Evolutionary conservation across 2,888 invertebrate species (phyloP).

Genomic region (Amphipoea oculea): DNA sequence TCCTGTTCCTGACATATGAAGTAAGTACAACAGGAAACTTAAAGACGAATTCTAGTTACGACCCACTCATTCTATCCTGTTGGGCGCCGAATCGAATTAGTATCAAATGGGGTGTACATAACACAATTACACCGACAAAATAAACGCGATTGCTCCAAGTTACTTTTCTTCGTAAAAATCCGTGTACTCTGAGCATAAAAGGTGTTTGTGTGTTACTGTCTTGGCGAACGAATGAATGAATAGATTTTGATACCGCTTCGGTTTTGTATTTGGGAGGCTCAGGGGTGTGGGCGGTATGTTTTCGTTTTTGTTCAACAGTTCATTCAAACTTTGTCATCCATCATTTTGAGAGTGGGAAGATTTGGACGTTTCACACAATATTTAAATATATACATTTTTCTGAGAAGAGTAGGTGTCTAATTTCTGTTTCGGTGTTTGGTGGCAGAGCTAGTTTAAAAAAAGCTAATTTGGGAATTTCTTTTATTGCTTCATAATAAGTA

Average conservation of each 20-base stretch:
- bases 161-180: slow-evolving; percentile 40
- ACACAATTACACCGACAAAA: slow-evolving; percentile 62
- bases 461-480: background rate
- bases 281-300: slow-evolving; percentile 25
- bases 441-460: background rate
- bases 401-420: background rate
- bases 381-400: background rate
- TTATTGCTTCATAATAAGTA: too few species aligned
- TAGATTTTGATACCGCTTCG: slow-evolving; percentile 32
- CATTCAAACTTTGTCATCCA: slow-evolving; percentile 33
- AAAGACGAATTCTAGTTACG: slow-evolving; percentile 48
- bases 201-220: slow-evolving; percentile 42
- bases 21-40: slow-evolving; percentile 37
- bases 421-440: background rate
- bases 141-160: slow-evolving; percentile 51
- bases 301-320: slow-evolving; percentile 21
- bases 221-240: slow-evolving; percentile 28
- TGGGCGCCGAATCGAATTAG: slow-evolving; percentile 69
- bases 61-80: slow-evolving; percentile 52
- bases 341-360: slow-evolving; percentile 32
- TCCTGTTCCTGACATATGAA: background rate
- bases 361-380: background rate
- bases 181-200: slow-evolving; percentile 34
- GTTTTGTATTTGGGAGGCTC: slow-evolving; percentile 19
- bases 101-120: slow-evolving; percentile 70